Evolutionary conservation across 2,888 invertebrate genomes (phyloP), one percentile per base, ranked within the genome.

Genomic region (Artemia sinica): DNA sequence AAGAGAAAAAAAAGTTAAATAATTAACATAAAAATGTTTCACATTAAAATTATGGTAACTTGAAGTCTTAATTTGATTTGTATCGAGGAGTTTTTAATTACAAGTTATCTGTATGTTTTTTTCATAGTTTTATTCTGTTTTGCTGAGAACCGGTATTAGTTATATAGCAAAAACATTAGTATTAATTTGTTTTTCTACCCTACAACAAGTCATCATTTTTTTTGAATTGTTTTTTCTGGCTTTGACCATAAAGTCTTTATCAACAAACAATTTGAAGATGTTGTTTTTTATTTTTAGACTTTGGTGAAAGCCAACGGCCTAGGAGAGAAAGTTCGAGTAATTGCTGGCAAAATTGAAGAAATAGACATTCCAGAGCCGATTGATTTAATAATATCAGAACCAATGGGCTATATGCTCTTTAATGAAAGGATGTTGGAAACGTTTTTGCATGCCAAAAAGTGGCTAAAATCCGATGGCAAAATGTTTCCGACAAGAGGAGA

Each of bases 341-440:
- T 98, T 74, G 89, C 96, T 11, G 97, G 96, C 3, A 98, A 98
- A 83, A 93, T 98, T 72, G 98, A 98, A 79, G 98, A 98, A 81
- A 91, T 98, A 66, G 89, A 90, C 74, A 80, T 98, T 72, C 94
- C 96, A 1, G 96, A 97, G 78, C 84, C 83, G 75, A 96, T 98
- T 28, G 97, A 98, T 80, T 86, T 95, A 65, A 96, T 98, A 74
- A 91, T 98, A 74, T 96, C 95, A 2, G 98, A 98, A 80, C 97
- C 97, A 0, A 98, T 98, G 97, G 97, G 97, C n/a, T 98, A 98
- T 78, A 97, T 98, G 97, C 81, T 98, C 70, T 95, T 95, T 79
- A 98, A 98, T 80, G 97, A 98, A 79, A 83, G 97, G 72, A 98
- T 98, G 98, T 82, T 98, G 74, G 98, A 98, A 81, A 95, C 95